Conservation (phyloP, 2,797 vertebrate genomes). For the Holocentrus rufus region DNA sequence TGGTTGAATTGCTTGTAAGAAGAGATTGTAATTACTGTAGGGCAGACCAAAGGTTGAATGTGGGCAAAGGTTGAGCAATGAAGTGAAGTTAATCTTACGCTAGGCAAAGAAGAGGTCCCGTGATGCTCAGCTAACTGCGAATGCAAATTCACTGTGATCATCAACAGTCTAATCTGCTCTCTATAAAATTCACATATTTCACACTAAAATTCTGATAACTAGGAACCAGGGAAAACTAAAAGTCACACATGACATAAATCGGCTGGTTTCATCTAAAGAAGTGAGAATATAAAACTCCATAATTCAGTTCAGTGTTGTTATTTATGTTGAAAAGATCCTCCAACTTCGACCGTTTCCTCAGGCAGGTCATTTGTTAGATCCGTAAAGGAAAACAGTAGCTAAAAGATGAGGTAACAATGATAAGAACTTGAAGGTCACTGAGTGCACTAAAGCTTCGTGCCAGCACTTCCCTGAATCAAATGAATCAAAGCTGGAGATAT, state of each 20-base stretch:
- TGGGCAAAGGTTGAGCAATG: conserved; percentile 82
- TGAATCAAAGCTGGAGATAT: conserved; percentile 2
- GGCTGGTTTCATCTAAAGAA: too few species aligned
- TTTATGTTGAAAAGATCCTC: conserved; percentile 11
- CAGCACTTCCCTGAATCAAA: neutral
- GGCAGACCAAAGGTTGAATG: conserved; percentile 72
- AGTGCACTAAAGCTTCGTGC: conserved; percentile 19
- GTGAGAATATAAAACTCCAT: neutral
- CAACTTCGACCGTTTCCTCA: neutral
- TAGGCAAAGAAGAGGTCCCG: conserved; percentile 58
- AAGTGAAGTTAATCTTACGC: conserved; percentile 78
- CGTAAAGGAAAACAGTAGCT: conserved; percentile 57
- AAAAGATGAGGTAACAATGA: conserved; percentile 43
- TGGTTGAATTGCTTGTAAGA: conserved; percentile 20
- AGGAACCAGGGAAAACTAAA: neutral
- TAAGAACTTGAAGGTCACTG: conserved; percentile 27
- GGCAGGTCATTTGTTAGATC: conserved; percentile 13
- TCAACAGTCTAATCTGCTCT: neutral
- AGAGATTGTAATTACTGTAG: conserved; percentile 27
- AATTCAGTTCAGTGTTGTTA: too few species aligned
- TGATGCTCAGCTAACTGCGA: conserved; percentile 64
- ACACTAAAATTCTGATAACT: neutral
- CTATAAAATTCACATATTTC: neutral
- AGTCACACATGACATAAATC: neutral
- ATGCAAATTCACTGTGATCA: conserved; percentile 30